These are phyloP conservation scores for Thrips palmi DNA, from an alignment of 1,140 invertebrate genomes.

Conservation along the genomic window DNA sequence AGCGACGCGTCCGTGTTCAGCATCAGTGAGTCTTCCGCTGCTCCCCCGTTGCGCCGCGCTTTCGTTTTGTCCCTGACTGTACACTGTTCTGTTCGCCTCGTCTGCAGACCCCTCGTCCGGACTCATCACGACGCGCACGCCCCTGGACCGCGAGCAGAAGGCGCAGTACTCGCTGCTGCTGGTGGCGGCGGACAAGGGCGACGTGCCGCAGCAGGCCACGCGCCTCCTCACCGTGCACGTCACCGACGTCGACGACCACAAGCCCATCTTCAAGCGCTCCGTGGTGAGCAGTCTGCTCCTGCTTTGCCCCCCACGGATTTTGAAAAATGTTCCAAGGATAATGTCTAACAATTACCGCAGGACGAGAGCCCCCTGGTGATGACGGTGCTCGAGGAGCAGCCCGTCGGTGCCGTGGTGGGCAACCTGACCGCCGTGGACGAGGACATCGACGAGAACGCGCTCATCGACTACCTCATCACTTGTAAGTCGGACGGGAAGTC, in stretches of 20 bases:
- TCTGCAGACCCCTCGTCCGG: constrained; percentile 34
- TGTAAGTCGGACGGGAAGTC: too few species aligned
- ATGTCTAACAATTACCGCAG: too few species aligned
- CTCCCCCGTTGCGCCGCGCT: too few species aligned
- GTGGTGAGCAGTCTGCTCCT: constrained; percentile 29
- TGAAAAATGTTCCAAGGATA: too few species aligned
- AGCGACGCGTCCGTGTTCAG: too few species aligned
- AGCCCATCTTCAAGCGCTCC: constrained; percentile 48
- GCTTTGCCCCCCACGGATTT: too few species aligned
- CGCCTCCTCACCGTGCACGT: constrained; percentile 40
- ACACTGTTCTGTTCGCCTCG: constrained; percentile 5
- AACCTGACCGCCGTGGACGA: constrained; percentile 47
- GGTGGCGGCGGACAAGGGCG: constrained; percentile 51
- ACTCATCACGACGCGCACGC: constrained; percentile 44
- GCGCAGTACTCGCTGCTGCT: constrained; percentile 53
- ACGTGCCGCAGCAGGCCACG: constrained; percentile 53
- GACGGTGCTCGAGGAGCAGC: constrained; percentile 41
- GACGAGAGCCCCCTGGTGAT: constrained; percentile 43
- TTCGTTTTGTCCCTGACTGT: too few species aligned
- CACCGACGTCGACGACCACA: constrained; percentile 60
- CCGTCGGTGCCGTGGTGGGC: constrained; percentile 42
- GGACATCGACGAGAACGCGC: constrained; percentile 54
- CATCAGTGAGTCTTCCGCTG: too few species aligned
- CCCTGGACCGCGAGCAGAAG: constrained; percentile 50
- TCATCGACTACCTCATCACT: constrained; percentile 52